A percentile compares a stretch with the other conserved stretches of the same genome.
Evolutionary conservation across 2,888 invertebrate species (phyloP).

Genomic region (Melitaea athalia): DNA sequence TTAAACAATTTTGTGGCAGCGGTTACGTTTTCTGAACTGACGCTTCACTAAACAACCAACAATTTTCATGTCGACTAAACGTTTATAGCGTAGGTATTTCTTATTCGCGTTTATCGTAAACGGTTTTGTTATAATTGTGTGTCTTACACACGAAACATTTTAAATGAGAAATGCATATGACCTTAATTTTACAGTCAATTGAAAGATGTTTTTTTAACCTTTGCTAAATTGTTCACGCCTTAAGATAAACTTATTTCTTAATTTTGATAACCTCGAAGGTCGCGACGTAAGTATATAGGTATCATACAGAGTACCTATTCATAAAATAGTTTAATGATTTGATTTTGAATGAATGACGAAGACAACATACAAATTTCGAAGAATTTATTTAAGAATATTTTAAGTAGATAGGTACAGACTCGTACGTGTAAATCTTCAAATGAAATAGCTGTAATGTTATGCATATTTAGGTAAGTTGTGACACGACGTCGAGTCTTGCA

Average conservation of each 20-base stretch:
- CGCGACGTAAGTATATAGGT: neutral
- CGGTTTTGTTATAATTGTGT: conserved; percentile 21
- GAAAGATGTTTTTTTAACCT: neutral
- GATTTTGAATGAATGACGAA: neutral
- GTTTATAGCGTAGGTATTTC: conserved; percentile 7
- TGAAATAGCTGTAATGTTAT: neutral
- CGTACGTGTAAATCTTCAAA: neutral
- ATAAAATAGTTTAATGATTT: neutral
- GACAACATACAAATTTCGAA: no score
- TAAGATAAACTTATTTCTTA: neutral
- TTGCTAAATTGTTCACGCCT: neutral
- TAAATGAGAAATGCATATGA: conserved; percentile 33
- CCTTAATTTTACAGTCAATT: neutral
- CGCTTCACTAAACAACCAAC: conserved; percentile 7
- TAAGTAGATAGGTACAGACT: neutral
- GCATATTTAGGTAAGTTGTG: conserved; percentile 26
- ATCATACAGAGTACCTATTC: neutral
- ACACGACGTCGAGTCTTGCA: conserved; percentile 24
- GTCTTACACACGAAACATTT: conserved; percentile 13
- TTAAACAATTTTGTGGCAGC: no score
- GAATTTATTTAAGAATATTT: neutral
- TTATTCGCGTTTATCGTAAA: conserved; percentile 16
- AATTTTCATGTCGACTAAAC: conserved; percentile 23
- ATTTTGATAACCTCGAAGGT: neutral
- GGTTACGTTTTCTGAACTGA: conserved; percentile 7